Base-by-base conservation (phyloP, 2,888 invertebrate genomes). In the Panopea generosa region DNA sequence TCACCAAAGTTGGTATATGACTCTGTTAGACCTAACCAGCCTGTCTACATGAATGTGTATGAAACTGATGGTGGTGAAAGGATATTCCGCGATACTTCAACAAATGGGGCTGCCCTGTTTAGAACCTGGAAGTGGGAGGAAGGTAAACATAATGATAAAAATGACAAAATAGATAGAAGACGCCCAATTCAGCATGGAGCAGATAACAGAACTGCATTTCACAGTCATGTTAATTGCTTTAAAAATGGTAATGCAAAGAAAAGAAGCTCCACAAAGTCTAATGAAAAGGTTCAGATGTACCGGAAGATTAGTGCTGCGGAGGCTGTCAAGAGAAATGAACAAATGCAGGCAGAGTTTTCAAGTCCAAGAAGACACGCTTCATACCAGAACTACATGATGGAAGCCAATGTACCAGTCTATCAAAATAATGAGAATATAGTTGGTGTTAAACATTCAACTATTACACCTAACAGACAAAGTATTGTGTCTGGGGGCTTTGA, bases 351-450 rank as follows among this genome's bases (percentile, higher is more conserved):
- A 16, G 50, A 52, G 9, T 57, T 55, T 50, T 59, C 71, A 16
- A 57, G 52, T 45, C 38, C 66, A 16, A 63, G 33, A 24, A 27
- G 67, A 55, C 71, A 63, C 61, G 63, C 67, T 24, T 72, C 62
- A 16, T 68, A 77, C 55, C 74, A 68, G 56, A 77, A 81, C 20
- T 75, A 65, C 53, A 75, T 72, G 77, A 63, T 72, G 40, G 74
- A 81, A 49, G 69, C 60, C 11, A 53, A 59, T 57, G 63, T 53
- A 49, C 60, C 52, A 29, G n/a, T n/a, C n/a, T n/a, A n/a, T n/a
- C 56, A 62, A 47, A 61, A 62, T 18, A 16, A 22, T 20, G 20
- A 52, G 20, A 22, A 22, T 14, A 16, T 14, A 20, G 52, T 4
- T 6, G 26, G 14, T 4, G 3, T 22, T 14, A 24, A 52, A 52